Evolutionary conservation across 2,797 vertebrate species (phyloP), one percentile per base, ranked within the genome.

Genomic region (Fratercula arctica): DNA sequence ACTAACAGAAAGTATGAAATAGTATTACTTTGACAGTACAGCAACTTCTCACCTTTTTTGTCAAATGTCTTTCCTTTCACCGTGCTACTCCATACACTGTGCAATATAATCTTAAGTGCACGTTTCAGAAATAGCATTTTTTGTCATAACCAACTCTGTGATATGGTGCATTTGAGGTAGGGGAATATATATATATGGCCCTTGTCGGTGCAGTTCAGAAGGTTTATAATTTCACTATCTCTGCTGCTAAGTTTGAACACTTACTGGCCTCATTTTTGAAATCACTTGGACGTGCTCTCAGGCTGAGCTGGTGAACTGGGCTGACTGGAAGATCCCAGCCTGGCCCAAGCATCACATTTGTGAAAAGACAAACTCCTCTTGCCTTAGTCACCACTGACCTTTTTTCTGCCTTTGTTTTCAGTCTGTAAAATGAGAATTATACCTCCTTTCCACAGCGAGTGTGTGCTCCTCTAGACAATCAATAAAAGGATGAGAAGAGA

Each of bases 351-450:
- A 6, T 80, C 53, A 66, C 14, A 66, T 74, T 25, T 89, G 50
- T 74, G 64, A 41, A 88, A 90, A 72, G 50, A 72, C 16, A 87
- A 51, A 26, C 5, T 73, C 23, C n/a, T 92, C 45, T 78, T 56
- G 35, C 35, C n/a, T 84, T 92, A 72, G n/a, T 75, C 86, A 88
- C 56, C 57, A 74, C 45, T 93, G 91, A 91, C 89, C 87, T 87
- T 95, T 72, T 46, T 51, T 43, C 53, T 89, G 76, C 51, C 76
- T 84, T 92, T 72, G 31, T 81, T 96, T 83, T 72, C 79, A 78
- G 57, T 64, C 68, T 82, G 67, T 93, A 91, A 94, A 94, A 89
- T 33, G 61, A 94, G 68, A 93, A 87, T 81, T 89, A 60, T 35
- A 74, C 11, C 60, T 85, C 37, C 53, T 80, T 80, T 64, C 68